A percentile compares a stretch with the other conserved stretches of the same genome.
These are phyloP conservation scores for Lucilia cuprina DNA, from an alignment of 1,140 invertebrate genomes.

Conservation along the genomic window DNA sequence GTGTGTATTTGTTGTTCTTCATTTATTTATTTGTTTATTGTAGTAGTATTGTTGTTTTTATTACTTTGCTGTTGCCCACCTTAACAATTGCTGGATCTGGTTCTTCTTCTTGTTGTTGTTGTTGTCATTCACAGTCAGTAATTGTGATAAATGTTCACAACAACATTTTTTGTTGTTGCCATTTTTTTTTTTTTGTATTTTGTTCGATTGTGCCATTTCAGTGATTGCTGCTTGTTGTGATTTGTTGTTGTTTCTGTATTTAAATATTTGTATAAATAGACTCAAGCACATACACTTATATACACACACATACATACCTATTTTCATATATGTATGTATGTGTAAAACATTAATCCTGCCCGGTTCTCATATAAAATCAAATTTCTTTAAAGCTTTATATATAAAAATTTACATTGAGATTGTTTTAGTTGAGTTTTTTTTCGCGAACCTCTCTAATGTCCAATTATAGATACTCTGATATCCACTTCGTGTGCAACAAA, in stretches of 20 bases:
- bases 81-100: neutral
- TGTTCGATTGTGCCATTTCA: neutral
- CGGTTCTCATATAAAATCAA: too few species aligned
- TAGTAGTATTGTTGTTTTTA: neutral
- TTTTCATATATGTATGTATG: neutral
- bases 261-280: neutral
- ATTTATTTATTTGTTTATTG: neutral
- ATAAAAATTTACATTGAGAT: too few species aligned
- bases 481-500: too few species aligned
- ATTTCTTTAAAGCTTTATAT: too few species aligned
- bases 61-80: neutral
- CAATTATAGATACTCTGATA: too few species aligned
- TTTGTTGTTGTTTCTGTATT: neutral
- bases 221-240: constrained; percentile 1
- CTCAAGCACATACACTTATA: neutral
- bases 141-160: neutral
- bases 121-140: neutral
- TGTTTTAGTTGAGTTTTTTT: too few species aligned
- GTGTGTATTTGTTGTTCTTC: neutral
- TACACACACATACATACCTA: neutral
- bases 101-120: neutral
- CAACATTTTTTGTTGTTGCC: neutral
- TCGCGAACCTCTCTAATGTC: too few species aligned
- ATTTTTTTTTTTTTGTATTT: neutral
- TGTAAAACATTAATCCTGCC: neutral